These are phyloP conservation scores for Trileptium ribeirensis DNA, from an alignment of 2,888 invertebrate species.

Conservation along the genomic window DNA sequence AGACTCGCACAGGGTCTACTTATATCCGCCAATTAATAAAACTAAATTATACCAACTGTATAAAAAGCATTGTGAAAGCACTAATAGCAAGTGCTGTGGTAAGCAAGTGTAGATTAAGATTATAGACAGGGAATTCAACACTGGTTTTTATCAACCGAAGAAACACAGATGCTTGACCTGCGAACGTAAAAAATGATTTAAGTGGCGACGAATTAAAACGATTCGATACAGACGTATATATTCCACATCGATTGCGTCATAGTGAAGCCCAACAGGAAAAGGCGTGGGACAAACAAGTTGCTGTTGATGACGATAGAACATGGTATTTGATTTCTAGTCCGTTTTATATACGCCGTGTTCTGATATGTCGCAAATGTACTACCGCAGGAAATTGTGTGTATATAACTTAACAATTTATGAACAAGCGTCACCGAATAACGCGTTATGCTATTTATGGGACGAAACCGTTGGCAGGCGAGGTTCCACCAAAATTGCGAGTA, in stretches of 20 bases:
- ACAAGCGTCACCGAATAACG: neutral
- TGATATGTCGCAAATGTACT: slow-evolving; percentile 18
- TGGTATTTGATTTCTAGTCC: slow-evolving; percentile 7
- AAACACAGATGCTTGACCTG: slow-evolving; percentile 10
- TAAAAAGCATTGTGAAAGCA: too few relatives aligned
- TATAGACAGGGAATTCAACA: neutral
- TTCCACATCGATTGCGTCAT: neutral
- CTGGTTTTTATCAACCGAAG: neutral
- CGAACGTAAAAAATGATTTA: neutral
- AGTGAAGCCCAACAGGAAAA: neutral
- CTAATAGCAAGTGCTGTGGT: neutral
- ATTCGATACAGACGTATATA: neutral
- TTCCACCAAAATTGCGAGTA: slow-evolving; percentile 7
- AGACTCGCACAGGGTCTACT: neutral
- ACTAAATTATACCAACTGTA: neutral
- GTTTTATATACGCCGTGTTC: slow-evolving; percentile 7
- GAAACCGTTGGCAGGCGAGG: slow-evolving; percentile 7
- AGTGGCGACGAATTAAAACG: neutral
- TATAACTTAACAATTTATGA: slow-evolving; percentile 17
- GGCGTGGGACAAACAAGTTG: neutral
- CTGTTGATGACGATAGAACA: neutral
- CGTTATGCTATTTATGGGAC: slow-evolving; percentile 14
- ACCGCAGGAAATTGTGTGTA: slow-evolving; percentile 8
- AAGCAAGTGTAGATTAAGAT: neutral
- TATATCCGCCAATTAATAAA: neutral